Conservation (phyloP, 2,113 vertebrate species). For the Colius striatus region DNA sequence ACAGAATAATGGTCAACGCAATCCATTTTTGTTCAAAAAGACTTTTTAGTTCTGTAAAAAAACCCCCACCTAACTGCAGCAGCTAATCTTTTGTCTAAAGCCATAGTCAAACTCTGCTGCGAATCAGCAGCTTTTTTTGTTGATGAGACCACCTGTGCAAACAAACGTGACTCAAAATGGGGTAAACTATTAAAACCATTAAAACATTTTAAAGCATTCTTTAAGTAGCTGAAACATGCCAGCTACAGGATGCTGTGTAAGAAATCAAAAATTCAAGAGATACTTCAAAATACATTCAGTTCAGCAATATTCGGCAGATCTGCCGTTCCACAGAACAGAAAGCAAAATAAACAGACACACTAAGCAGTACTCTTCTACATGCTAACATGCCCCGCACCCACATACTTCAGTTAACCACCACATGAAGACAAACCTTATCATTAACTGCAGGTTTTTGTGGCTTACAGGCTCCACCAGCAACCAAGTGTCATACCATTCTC, state of each 20-base stretch:
- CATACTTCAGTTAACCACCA: neutral
- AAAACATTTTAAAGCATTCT: neutral
- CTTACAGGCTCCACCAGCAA: neutral
- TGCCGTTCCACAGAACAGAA: neutral
- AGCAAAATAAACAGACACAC: neutral
- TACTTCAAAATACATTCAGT: neutral
- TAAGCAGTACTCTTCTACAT: neutral
- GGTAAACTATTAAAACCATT: neutral
- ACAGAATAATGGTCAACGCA: neutral
- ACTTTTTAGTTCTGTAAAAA: neutral
- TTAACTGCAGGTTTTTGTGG: neutral
- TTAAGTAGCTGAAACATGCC: neutral
- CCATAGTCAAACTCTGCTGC: neutral
- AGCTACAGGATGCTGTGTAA: neutral
- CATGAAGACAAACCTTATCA: slow-evolving; percentile 1
- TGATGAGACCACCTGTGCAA: neutral
- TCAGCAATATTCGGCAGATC: neutral
- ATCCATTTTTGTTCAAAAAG: neutral
- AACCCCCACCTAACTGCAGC: neutral
- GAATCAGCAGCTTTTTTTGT: neutral
- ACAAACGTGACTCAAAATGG: neutral
- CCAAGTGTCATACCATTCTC: neutral
- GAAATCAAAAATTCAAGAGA: neutral
- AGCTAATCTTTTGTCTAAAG: neutral
- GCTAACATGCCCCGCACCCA: neutral